Conservation (phyloP, 2,888 invertebrate species). For the Eupithecia inturbata region DNA sequence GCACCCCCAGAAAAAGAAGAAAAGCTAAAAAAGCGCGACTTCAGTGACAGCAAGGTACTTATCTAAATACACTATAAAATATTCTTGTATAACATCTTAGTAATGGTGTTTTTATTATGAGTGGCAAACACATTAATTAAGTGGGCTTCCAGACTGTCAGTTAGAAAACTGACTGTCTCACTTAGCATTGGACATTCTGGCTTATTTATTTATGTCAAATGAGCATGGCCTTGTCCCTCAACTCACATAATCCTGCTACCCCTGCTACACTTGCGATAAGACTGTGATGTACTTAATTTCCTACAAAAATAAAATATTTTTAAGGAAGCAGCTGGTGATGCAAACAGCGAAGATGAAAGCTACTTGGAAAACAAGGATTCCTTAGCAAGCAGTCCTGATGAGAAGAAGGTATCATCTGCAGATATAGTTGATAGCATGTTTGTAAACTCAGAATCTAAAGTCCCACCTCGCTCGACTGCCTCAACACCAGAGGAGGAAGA, state of each 20-base stretch:
- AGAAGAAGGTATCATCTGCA: constrained; percentile 54
- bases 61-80: neutral
- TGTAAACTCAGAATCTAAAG: constrained; percentile 47
- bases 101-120: no score
- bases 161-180: constrained; percentile 14
- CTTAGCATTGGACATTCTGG: constrained; percentile 7
- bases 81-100: neutral
- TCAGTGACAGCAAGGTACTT: constrained; percentile 63
- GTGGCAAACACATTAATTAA: neutral
- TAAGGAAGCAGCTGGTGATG: constrained; percentile 71
- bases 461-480: constrained; percentile 49
- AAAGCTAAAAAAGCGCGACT: constrained; percentile 58
- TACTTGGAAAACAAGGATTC: constrained; percentile 61
- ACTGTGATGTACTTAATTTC: no score
- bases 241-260: neutral
- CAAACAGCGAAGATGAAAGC: constrained; percentile 54
- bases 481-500: constrained; percentile 80
- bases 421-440: constrained; percentile 76
- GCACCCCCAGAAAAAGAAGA: constrained; percentile 50
- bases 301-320: constrained; percentile 25
- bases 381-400: constrained; percentile 50
- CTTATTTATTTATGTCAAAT: neutral
- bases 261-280: neutral
- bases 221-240: neutral
- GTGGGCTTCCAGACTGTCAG: neutral